These are phyloP conservation scores for Lasiommata megera DNA, from an alignment of 2,888 invertebrate genomes.

Conservation along the genomic window DNA sequence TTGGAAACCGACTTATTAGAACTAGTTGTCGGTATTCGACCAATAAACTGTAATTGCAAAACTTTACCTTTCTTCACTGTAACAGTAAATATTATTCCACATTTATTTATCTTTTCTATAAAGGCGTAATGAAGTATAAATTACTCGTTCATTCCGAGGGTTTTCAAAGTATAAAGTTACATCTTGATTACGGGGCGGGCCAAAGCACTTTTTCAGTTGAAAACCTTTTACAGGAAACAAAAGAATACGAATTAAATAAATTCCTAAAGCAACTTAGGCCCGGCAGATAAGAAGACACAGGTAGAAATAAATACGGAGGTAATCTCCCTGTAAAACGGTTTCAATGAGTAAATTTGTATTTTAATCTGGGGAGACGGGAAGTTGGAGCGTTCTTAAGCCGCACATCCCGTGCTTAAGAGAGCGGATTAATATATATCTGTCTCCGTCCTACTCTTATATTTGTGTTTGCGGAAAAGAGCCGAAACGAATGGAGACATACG, in stretches of 20 bases:
- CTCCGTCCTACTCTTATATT: slow-evolving; percentile 1
- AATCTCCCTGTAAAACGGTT: slow-evolving; percentile 59
- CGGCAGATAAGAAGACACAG: slow-evolving; percentile 34
- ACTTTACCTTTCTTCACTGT: no score
- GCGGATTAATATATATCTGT: slow-evolving; percentile 26
- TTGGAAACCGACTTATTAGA: no score
- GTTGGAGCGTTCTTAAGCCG: slow-evolving; percentile 37
- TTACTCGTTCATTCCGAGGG: not conserved
- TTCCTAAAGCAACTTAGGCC: slow-evolving; percentile 24
- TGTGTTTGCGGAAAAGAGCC: slow-evolving; percentile 3
- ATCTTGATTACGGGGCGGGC: not conserved
- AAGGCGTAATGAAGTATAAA: no score
- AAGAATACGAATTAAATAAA: slow-evolving; percentile 24
- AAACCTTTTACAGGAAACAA: slow-evolving; percentile 15
- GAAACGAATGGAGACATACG: not conserved
- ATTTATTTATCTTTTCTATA: no score
- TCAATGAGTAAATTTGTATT: slow-evolving; percentile 66
- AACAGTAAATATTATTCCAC: no score
- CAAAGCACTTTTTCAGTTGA: slow-evolving; percentile 6
- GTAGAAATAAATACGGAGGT: slow-evolving; percentile 52
- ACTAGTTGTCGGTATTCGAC: no score
- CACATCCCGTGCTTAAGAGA: slow-evolving; percentile 30
- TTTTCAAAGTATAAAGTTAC: not conserved
- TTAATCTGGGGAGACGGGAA: slow-evolving; percentile 51
- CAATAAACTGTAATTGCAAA: no score